phyloP scores from a whole-genome alignment of 2,797 vertebrate genomes.

The Adelosebastes latens region DNA sequence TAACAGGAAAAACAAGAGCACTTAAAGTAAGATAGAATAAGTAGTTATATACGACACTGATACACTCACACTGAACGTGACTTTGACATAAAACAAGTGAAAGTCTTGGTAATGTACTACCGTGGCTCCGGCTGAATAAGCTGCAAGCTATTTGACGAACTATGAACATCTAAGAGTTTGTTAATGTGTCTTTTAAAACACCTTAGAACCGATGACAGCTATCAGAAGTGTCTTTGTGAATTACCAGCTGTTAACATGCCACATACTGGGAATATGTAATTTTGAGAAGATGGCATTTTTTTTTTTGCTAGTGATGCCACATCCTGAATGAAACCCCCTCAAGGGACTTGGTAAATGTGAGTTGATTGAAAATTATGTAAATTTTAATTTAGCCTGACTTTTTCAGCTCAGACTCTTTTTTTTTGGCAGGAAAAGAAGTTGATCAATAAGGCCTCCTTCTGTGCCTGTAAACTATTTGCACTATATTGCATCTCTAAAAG shows the following conservation, averaged over 20 bases:
- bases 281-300: not conserved
- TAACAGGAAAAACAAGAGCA: too few species aligned
- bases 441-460: not conserved
- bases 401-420: not conserved
- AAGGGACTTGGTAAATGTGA: not conserved
- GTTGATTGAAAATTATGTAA: constrained; percentile 15
- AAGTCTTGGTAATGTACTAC: too few species aligned
- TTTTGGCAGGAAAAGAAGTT: not conserved
- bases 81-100: too few species aligned
- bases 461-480: not conserved
- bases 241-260: constrained; percentile 22
- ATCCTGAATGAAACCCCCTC: constrained; percentile 1
- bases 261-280: constrained; percentile 2
- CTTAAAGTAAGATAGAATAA: too few species aligned
- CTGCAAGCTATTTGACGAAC: not conserved
- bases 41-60: not conserved
- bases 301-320: not conserved
- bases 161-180: not conserved
- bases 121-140: fast-evolving
- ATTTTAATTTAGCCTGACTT: not conserved
- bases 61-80: not conserved
- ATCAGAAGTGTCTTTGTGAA: constrained; percentile 27
- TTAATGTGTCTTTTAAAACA: constrained; percentile 4
- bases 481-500: not conserved
- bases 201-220: not conserved